Base-by-base conservation (phyloP, 2,113 vertebrate genomes). In the Tetrao urogallus region DNA sequence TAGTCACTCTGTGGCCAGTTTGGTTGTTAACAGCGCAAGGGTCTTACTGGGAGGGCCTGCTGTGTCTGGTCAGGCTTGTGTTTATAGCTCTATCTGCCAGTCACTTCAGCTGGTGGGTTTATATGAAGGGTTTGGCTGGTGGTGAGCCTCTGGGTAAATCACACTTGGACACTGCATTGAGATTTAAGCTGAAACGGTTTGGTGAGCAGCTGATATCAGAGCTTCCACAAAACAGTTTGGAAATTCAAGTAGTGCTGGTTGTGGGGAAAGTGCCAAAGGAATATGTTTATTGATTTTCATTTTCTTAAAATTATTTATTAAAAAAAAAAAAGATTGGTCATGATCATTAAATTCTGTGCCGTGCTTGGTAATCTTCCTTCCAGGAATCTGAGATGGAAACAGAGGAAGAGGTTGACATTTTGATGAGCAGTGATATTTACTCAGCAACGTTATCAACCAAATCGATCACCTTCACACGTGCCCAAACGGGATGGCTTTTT, bases 401-500 rank as follows among this genome's bases (percentile, higher is more conserved):
- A 0, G 99, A 99, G 95, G 99, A 99, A 82, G 99, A 99, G 89
- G 99, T 99, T 92, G 99, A 99, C 97, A 99, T 99, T 97, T 97
- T 99, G 97, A 99, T 99, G 99, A 99, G 99, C 97, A 99, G 99
- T 6, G 99, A 99, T 72, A 99, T 99, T 93, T 99, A 99, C 97
- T 99, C 99, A 2, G 99, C 99, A 95, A 99, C 99, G 0, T 98
- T 99, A 93, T 99, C 99, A 96, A 99, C 99, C 94, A 99, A 99
- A 97, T 99, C 99, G 79, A 99, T 99, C 94, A 99, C 98, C 30
- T 99, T 99, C 97, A 98, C 99, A 1, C 98, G 99, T 92, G 99
- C 99, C 34, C 99, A 99, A 95, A 99, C 98, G 0, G 99, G 99
- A 52, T 99, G 99, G 99, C 98, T 99, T 88, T 99, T 99, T 97